Conservation (phyloP, 2,113 vertebrate species). For the Ancistrus triradiatus region DNA sequence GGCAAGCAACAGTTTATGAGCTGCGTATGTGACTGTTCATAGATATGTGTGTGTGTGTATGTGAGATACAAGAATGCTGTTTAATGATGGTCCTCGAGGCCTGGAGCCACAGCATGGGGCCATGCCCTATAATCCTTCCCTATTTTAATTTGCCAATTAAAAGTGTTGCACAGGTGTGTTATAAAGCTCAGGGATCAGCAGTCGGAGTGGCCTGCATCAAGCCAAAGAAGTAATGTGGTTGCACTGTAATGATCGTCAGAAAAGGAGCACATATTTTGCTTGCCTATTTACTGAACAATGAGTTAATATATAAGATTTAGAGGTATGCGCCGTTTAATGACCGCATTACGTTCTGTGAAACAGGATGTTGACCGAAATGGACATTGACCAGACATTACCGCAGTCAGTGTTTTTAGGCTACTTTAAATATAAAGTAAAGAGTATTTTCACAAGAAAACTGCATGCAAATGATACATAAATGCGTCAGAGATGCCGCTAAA, state of each 20-base stretch:
- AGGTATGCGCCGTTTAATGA: too few species aligned
- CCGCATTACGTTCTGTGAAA: too few species aligned
- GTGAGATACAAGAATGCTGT: slow-evolving; percentile 55
- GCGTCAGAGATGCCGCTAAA: too few species aligned
- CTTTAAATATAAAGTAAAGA: too few species aligned
- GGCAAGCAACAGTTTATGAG: slow-evolving; percentile 45
- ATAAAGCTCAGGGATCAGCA: slow-evolving; percentile 62
- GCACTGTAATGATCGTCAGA: neutral
- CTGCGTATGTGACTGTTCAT: slow-evolving; percentile 24
- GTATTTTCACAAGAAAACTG: too few species aligned
- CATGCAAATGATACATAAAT: too few species aligned
- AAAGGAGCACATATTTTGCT: too few species aligned
- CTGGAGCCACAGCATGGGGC: slow-evolving; percentile 57
- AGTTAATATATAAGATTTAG: too few species aligned
- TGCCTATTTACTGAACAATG: too few species aligned
- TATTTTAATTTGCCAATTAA: slow-evolving; percentile 68
- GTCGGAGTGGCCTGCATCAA: slow-evolving; percentile 34
- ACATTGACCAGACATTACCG: too few species aligned
- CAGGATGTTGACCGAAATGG: too few species aligned
- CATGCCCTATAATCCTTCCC: slow-evolving; percentile 48
- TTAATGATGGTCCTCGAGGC: slow-evolving; percentile 62
- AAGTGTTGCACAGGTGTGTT: slow-evolving; percentile 69
- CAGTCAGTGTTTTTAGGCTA: too few species aligned
- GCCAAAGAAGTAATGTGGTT: slow-evolving; percentile 24
- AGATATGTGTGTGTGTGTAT: slow-evolving; percentile 32